These are phyloP conservation scores for Coryphaenoides rupestris DNA, from an alignment of 2,113 vertebrate species.

Conservation along the genomic window DNA sequence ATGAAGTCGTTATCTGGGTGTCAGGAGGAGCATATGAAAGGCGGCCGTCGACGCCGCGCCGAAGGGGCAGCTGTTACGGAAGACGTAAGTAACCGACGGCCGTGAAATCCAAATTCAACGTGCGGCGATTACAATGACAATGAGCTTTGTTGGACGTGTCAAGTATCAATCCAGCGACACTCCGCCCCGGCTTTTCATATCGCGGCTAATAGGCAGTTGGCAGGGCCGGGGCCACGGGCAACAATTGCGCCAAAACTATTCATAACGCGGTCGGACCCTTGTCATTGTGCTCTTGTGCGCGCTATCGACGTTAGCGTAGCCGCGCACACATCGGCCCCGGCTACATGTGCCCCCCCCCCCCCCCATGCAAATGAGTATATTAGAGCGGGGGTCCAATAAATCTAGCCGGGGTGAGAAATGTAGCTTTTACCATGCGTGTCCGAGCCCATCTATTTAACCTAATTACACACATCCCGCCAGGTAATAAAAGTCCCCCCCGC, in stretches of 20 bases:
- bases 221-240: conserved; percentile 58
- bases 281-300: conserved; percentile 58
- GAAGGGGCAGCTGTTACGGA: conserved; percentile 74
- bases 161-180: conserved; percentile 73
- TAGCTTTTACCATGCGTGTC: conserved; percentile 69
- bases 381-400: conserved; percentile 72
- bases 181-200: conserved; percentile 73
- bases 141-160: conserved; percentile 70
- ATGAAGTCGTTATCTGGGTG: conserved; percentile 82
- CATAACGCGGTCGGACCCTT: conserved; percentile 55
- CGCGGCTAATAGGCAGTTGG: conserved; percentile 71
- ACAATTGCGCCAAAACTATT: conserved; percentile 62
- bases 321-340: conserved; percentile 67
- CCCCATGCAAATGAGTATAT: conserved; percentile 74
- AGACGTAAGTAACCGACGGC: conserved; percentile 71
- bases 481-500: conserved; percentile 75
- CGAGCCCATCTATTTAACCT: conserved; percentile 76
- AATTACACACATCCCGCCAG: conserved; percentile 76
- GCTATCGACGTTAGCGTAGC: conserved; percentile 65
- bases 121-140: conserved; percentile 75
- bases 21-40: conserved; percentile 63
- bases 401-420: conserved; percentile 67
- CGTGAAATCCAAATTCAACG: conserved; percentile 72
- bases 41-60: conserved; percentile 57
- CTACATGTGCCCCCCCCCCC: conserved; percentile 64